Base-by-base conservation (phyloP, 2,113 vertebrate species). In the Tetrao urogallus region DNA sequence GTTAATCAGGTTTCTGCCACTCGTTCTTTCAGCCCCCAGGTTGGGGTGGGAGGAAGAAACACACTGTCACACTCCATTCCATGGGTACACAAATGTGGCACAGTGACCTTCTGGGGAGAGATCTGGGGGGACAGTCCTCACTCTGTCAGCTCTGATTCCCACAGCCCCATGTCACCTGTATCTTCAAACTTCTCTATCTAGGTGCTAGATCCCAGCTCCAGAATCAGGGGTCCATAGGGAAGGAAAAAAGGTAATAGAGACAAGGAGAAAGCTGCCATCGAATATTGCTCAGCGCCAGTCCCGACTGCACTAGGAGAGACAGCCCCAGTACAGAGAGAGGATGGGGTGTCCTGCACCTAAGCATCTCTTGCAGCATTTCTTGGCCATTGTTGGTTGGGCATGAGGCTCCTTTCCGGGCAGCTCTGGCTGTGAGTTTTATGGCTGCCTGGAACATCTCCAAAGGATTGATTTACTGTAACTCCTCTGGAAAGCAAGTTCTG, bases 401-500 rank as follows among this genome's bases (percentile, higher is more conserved):
- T 0, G 1, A 88, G 43, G 17, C 21, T 63, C 14, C 30, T 74
- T 82, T 76, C 60, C 5, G 1, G 56, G 30, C 64, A 88, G 56
- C 69, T 93, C 87, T 1, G 1, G n/a, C 64, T 3, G 3, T 45
- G 65, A 47, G 11, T 79, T 89, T 77, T 82, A 77, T 38, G 45
- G 89, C 71, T 94, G 82, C 56, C 86, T 93, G 91, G 82, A 93
- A 57, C 11, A 4, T 40, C 90, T 91, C 91, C 79, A 92, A 57
- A 34, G 5, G 72, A 64, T 52, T 92, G 93, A 95, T 97, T 96
- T 96, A 92, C 89, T 86, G 87, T 89, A 86, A 94, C 91, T 95
- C 87, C 64, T 86, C 61, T 94, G 93, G 89, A 97, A 97, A 93
- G 82, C 79, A 93, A 91, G 87, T 92, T 93, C 70, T 95, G 87